A percentile compares a stretch with the other conserved stretches of the same genome.
Evolutionary conservation across 2,888 invertebrate species (phyloP).

Genomic region (Andrena fulva): DNA sequence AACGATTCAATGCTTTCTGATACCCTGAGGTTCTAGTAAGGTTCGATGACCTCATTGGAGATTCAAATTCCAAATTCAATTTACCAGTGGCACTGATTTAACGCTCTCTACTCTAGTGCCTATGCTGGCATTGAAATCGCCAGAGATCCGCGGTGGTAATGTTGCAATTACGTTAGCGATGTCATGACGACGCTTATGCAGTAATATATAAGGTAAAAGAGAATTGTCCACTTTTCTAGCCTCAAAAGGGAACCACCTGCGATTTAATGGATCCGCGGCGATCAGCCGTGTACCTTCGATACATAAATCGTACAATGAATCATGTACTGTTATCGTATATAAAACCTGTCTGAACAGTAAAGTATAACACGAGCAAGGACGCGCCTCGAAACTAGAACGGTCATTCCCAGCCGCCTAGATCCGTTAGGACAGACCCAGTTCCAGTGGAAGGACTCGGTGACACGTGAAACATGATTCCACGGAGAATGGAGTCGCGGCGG

Average conservation of each 20-base stretch:
- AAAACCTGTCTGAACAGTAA: constrained; percentile 63
- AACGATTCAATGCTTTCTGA: too few relatives aligned
- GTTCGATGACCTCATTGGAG: neutral
- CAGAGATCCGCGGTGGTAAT: neutral
- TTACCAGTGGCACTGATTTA: neutral
- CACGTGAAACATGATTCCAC: constrained; percentile 1
- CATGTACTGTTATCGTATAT: constrained; percentile 54
- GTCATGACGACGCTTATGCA: too few relatives aligned
- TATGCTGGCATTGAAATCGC: neutral
- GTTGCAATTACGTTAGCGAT: neutral
- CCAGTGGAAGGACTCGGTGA: constrained; percentile 34
- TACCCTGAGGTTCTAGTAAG: too few relatives aligned
- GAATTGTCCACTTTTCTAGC: neutral
- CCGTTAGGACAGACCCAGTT: constrained; percentile 67
- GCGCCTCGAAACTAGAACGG: constrained; percentile 72
- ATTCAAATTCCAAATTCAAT: neutral
- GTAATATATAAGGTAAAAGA: constrained; percentile 15
- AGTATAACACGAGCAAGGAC: constrained; percentile 75
- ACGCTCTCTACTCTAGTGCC: neutral
- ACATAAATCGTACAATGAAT: constrained; percentile 59
- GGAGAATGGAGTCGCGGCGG: neutral
- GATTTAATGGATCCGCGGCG: constrained; percentile 51
- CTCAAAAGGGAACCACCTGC: constrained; percentile 23
- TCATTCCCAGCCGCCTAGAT: constrained; percentile 58
- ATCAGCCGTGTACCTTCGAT: constrained; percentile 42